Conservation (phyloP, 2,888 invertebrate genomes). For the Epinotia nisella region DNA sequence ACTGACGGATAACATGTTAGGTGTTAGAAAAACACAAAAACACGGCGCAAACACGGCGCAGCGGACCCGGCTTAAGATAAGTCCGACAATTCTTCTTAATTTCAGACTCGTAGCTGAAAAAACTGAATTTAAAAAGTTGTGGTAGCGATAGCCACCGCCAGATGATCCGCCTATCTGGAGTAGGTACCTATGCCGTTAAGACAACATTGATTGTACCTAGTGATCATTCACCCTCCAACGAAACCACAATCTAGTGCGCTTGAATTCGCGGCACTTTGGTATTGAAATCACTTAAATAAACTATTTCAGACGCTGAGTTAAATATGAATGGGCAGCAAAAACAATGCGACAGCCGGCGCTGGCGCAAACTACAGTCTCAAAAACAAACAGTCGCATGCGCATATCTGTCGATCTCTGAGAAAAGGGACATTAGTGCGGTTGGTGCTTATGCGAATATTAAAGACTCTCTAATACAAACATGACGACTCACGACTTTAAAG, state of each 20-base stretch:
- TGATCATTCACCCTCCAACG: slow-evolving; percentile 24
- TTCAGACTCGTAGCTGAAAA: no score
- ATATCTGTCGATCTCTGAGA: background rate
- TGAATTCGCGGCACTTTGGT: slow-evolving; percentile 44
- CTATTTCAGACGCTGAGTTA: slow-evolving; percentile 44
- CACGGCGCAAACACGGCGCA: no score
- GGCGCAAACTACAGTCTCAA: slow-evolving; percentile 7
- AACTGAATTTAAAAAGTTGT: no score
- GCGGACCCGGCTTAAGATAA: no score
- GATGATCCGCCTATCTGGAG: no score
- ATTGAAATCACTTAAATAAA: slow-evolving; percentile 46
- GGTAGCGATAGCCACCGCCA: no score
- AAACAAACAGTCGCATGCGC: background rate
- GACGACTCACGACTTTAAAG: background rate
- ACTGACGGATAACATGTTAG: no score
- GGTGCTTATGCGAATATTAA: background rate
- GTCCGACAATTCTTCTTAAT: no score
- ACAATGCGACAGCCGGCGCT: slow-evolving; percentile 46
- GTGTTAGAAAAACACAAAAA: no score
- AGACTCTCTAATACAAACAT: background rate
- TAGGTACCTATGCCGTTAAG: background rate
- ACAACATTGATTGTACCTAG: slow-evolving; percentile 17
- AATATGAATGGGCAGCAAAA: slow-evolving; percentile 45
- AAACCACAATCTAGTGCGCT: slow-evolving; percentile 3
- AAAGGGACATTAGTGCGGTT: background rate